phyloP scores from a whole-genome alignment of 2,888 invertebrate species.

The Ectobius pallidus region DNA sequence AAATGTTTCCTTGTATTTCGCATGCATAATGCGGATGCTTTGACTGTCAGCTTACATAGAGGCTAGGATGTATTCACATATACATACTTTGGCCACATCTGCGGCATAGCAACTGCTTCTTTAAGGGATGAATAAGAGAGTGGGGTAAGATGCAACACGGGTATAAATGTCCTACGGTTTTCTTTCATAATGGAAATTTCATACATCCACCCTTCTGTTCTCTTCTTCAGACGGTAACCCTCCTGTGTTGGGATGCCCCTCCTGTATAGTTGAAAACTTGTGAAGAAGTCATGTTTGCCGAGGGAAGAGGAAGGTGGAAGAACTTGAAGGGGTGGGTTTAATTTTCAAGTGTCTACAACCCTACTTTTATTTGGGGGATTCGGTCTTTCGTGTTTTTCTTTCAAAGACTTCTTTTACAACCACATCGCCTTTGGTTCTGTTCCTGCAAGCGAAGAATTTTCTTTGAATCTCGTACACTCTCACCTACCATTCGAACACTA shows the following conservation, averaged over 20 bases:
- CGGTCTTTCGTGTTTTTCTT: not conserved
- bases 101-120: not conserved
- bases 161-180: not conserved
- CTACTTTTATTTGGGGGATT: not conserved
- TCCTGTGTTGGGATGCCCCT: too few relatives aligned
- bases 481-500: too few relatives aligned
- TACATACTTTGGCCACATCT: constrained; percentile 1
- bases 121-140: constrained; percentile 20
- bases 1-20: not conserved
- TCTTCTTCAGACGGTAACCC: too few relatives aligned
- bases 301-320: not conserved
- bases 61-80: constrained; percentile 4
- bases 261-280: constrained; percentile 3
- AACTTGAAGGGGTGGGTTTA: not conserved
- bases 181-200: constrained; percentile 13
- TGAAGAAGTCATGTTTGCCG: constrained; percentile 6
- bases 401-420: too few relatives aligned
- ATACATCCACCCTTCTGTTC: not conserved
- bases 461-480: too few relatives aligned
- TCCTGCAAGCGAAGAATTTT: too few relatives aligned
- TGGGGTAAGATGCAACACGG: not conserved
- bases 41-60: not conserved
- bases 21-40: not conserved
- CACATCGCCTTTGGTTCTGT: too few relatives aligned
- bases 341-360: not conserved